These are phyloP conservation scores for Amblyraja radiata DNA, from an alignment of 2,797 vertebrate species.

Conservation along the genomic window DNA sequence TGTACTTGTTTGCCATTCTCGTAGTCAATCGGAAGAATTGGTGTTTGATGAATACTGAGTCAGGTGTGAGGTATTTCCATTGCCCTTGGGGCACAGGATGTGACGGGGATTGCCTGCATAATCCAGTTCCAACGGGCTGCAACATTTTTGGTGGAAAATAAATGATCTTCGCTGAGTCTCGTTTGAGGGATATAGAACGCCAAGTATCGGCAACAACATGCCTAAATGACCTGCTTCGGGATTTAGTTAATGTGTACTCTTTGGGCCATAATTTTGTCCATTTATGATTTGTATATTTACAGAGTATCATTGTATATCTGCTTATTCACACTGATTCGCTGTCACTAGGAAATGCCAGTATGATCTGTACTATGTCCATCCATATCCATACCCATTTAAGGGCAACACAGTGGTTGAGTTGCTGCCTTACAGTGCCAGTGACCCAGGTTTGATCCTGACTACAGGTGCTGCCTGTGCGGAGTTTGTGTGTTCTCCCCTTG, in stretches of 20 bases:
- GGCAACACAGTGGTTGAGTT: too few species aligned
- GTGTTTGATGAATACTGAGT: background rate
- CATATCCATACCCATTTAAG: too few species aligned
- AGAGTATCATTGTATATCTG: too few species aligned
- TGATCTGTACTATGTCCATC: background rate
- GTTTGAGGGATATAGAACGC: background rate
- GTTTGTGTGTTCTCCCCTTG: too few species aligned
- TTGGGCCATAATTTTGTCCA: conserved; percentile 5
- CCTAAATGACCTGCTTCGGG: background rate
- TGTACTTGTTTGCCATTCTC: background rate
- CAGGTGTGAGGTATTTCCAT: background rate
- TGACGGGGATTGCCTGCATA: background rate
- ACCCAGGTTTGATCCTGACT: too few species aligned
- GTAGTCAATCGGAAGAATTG: background rate
- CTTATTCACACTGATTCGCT: background rate
- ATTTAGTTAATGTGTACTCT: background rate
- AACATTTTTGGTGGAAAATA: background rate
- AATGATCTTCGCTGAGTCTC: background rate
- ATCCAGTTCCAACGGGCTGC: background rate
- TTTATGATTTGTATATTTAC: background rate
- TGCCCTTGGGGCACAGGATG: background rate
- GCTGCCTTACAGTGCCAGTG: too few species aligned
- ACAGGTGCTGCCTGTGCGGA: too few species aligned
- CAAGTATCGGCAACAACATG: background rate
- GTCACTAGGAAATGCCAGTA: background rate